A percentile compares a stretch with the other conserved stretches of the same genome.
Conservation (phyloP, 2,113 vertebrate genomes). For the Mobula hypostoma region DNA sequence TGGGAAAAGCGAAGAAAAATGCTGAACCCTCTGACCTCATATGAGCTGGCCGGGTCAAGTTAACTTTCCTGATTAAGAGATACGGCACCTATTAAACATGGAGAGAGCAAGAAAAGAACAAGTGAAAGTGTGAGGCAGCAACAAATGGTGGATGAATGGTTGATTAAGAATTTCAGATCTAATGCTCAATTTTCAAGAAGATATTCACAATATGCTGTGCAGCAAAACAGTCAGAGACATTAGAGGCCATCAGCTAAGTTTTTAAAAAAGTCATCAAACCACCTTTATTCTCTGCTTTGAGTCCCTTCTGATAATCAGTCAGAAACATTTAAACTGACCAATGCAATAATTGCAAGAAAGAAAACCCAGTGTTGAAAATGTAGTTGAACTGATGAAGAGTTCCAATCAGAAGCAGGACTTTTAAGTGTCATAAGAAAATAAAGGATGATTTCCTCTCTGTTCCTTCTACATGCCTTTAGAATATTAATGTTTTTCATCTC, state of each 20-base stretch:
- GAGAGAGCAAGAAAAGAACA: not conserved
- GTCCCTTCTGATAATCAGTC: not conserved
- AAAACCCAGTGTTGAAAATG: not conserved
- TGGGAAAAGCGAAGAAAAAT: not conserved
- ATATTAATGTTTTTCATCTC: constrained; percentile 33
- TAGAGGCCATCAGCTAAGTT: not conserved
- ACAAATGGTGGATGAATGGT: not conserved
- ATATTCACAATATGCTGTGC: too few relatives aligned
- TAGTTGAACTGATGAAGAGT: not conserved
- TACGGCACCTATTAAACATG: not conserved
- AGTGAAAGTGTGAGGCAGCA: not conserved
- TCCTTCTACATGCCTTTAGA: constrained; percentile 24
- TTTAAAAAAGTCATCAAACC: not conserved
- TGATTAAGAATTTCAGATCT: not conserved
- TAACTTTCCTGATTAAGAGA: not conserved
- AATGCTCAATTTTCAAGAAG: not conserved
- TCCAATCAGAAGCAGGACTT: constrained; percentile 28
- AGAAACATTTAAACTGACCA: not conserved
- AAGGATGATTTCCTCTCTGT: constrained; percentile 27
- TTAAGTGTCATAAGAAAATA: constrained; percentile 19
- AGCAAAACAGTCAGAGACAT: not conserved
- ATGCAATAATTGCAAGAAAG: not conserved
- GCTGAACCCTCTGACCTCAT: not conserved
- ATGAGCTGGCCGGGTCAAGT: not conserved
- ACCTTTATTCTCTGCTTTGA: not conserved